Base-by-base conservation (phyloP, 2,113 vertebrate genomes). In the Xiphophorus maculatus region DNA sequence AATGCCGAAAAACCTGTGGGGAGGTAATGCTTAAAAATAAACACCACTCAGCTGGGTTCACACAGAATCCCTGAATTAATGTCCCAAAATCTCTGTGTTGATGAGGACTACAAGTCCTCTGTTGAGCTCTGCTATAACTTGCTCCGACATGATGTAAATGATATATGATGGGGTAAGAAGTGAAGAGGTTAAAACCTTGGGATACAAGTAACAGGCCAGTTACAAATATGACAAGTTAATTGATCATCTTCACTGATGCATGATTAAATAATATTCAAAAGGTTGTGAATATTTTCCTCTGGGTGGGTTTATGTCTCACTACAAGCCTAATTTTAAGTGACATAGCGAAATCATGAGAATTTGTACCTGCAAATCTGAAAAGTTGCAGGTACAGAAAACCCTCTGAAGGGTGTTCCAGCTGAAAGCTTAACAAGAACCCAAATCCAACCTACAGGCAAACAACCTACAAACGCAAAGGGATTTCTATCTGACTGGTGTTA, bases 361-460 rank as follows among this genome's bases (percentile, higher is more conserved):
- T 35, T 35, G 32, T 33, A 33, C 32, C 6, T 33, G 33, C 63
- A 35, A 73, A 86, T 87, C 87, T 92, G 91, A 91, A 91, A 89
- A 90, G 91, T 22, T 54, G 51, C 87, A 76, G 90, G 91, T 90
- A 89, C 92, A 89, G 88, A 88, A 0, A 84, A 67, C 60, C 84
- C 80, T 76, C 87, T 82, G 30, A 83, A 73, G 10, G 35, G 2
- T 37, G 35, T 12, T 37, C 35, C 35, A 37, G 35, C 35, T 37
- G 35, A 37, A 37, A 37, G 35, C 10, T 68, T 62, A 79, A 82
- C 61, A 80, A 80, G 79, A 74, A 80, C 33, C 65, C 40, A 54
- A 81, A 84, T 77, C 19, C 54, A 81, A 88, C 72, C 87, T 72
- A 33, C 6, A 40, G 28, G 27, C 61, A 35, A 73, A 79, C 51